Evolutionary conservation across 2,797 vertebrate species (phyloP).

Genomic region (Echiichthys vipera): DNA sequence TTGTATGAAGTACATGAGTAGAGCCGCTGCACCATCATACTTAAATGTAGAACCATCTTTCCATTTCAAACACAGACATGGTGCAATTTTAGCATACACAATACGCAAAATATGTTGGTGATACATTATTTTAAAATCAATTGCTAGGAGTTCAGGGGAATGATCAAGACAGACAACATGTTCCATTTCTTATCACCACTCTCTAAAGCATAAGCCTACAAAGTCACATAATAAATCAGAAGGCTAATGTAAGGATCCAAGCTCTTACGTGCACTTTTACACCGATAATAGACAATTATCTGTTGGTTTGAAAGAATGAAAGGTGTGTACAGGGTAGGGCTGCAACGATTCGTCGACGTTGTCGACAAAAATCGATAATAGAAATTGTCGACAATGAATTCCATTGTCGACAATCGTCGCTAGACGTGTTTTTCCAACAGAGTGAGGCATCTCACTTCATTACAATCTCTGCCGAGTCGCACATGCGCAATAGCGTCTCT

Average conservation of each 20-base stretch:
- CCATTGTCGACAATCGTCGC: too few species aligned
- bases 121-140: slow-evolving; percentile 23
- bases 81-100: background rate
- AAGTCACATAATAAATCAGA: slow-evolving; percentile 5
- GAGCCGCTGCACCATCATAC: background rate
- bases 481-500: too few species aligned
- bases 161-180: slow-evolving; percentile 22
- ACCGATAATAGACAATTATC: background rate
- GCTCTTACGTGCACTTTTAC: background rate
- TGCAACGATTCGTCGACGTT: too few species aligned
- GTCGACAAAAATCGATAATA: too few species aligned
- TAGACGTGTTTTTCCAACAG: too few species aligned
- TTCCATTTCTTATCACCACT: slow-evolving; percentile 25
- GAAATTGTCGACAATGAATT: too few species aligned
- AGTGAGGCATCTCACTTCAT: too few species aligned
- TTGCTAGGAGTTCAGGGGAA: slow-evolving; percentile 5
- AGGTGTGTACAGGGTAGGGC: too few species aligned
- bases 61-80: background rate
- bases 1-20: background rate
- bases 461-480: too few species aligned
- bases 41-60: background rate
- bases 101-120: background rate
- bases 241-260: background rate
- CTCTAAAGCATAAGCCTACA: background rate
- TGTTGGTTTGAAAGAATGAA: slow-evolving; percentile 13